Percentiles rank a stretch among this genome's conserved stretches.
Evolutionary conservation across 2,888 invertebrate species (phyloP).

Genomic region (Drosophila colorata): DNA sequence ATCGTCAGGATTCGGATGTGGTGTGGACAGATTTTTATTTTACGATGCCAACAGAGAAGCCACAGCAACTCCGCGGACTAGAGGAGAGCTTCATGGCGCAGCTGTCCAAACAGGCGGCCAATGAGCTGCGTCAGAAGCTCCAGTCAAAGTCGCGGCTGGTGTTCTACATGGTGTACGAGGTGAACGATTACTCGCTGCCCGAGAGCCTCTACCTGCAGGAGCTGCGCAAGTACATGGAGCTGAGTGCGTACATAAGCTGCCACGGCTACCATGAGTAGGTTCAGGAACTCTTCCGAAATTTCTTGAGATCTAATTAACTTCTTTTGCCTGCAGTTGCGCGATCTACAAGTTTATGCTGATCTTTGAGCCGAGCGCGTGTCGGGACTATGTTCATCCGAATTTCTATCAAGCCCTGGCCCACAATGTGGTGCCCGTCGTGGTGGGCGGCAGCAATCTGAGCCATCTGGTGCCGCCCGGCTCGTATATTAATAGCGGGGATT

Average conservation of each 20-base stretch:
- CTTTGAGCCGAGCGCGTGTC: slow-evolving; percentile 88
- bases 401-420: slow-evolving; percentile 61
- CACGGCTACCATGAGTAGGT: slow-evolving; percentile 32
- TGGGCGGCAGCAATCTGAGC: slow-evolving; percentile 88
- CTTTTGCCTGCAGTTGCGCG: slow-evolving; percentile 38
- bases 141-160: slow-evolving; percentile 22
- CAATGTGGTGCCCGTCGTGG: slow-evolving; percentile 87
- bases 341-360: slow-evolving; percentile 88
- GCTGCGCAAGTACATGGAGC: slow-evolving; percentile 31
- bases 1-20: slow-evolving; percentile 61
- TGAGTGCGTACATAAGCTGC: slow-evolving; percentile 42
- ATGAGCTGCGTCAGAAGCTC: slow-evolving; percentile 1
- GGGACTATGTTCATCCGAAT: slow-evolving; percentile 89
- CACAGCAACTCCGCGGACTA: background rate
- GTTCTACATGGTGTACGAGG: slow-evolving; percentile 54
- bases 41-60: background rate
- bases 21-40: slow-evolving; percentile 49
- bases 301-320: fast-evolving
- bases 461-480: slow-evolving; percentile 87
- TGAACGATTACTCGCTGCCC: slow-evolving; percentile 22
- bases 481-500: slow-evolving; percentile 88
- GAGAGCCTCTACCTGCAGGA: slow-evolving; percentile 55
- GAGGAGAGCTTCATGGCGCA: background rate
- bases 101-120: background rate
- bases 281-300: background rate